These are phyloP conservation scores for Python bivittatus DNA, from an alignment of 2,113 vertebrate species.

Conservation along the genomic window DNA sequence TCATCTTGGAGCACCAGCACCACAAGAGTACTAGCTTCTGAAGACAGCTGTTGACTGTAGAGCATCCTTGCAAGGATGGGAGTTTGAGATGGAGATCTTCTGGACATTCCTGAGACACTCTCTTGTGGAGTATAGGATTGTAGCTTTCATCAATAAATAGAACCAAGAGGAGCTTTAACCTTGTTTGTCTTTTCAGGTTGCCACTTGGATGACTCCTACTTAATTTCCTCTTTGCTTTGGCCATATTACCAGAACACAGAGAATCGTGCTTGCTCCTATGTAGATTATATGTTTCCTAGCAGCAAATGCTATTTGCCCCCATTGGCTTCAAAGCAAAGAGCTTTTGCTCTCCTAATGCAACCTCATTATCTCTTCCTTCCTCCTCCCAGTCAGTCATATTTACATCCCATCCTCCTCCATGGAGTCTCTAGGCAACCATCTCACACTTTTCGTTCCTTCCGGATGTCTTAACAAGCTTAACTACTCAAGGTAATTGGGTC, in stretches of 20 bases:
- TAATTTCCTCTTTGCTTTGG: background rate
- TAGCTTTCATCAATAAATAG: background rate
- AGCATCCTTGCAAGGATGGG: background rate
- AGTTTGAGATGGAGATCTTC: background rate
- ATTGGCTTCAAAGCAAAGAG: accelerated
- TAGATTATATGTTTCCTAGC: background rate
- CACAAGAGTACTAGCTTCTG: background rate
- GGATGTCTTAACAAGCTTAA: background rate
- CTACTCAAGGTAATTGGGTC: constrained; percentile 1
- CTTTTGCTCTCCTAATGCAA: background rate
- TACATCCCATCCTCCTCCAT: background rate
- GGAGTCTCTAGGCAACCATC: constrained; percentile 1
- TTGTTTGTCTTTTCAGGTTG: background rate
- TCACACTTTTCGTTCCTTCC: constrained; percentile 9
- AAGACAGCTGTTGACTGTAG: background rate
- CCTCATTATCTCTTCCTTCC: background rate
- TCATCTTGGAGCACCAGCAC: background rate
- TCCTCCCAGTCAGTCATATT: background rate
- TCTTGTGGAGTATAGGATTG: background rate
- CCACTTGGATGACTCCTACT: background rate
- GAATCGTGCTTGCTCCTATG: background rate
- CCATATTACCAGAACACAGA: background rate
- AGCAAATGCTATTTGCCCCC: background rate
- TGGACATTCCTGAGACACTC: background rate
- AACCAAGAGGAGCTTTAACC: background rate